Evolutionary conservation across 2,113 vertebrate genomes (phyloP), one percentile per base, ranked within the genome.

Genomic region (Irena cyanogastra): DNA sequence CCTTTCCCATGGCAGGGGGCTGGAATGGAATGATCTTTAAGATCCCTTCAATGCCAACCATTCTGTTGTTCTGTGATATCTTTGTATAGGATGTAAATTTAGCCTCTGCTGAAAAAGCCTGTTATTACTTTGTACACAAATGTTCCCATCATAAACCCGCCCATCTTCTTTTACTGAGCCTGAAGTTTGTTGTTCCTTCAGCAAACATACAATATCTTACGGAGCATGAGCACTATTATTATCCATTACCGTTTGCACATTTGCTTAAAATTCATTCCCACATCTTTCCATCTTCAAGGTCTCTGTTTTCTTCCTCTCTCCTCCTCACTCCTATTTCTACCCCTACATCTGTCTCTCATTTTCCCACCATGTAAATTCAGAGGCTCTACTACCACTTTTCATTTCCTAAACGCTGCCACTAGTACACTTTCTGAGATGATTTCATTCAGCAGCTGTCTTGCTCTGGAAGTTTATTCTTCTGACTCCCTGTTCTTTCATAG

Each of bases 331-430:
- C 12, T 87, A 2, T 71, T 90, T 57, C n/a, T 72, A 41, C 26
- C 41, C 16, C 54, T 70, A 27, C 19, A 52, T 80, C 30, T 88
- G 11, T 37, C 63, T 80, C 35, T 76, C 35, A 6, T 50, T 75
- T 92, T 60, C 47, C 50, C n/a, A 66, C 10, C 3, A 8, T 15
- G 35, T 41, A 27, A 45, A 9, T 61, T 86, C 39, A 45, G 41
- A 69, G 22, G 19, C 53, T 59, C 27, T 68, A 23, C 6, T 23
- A n/a, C 8, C 26, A 26, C 9, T 17, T 47, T 69, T 69, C 61
- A 28, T 69, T 47, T 31, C 26, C 10, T 13, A 19, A 14, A 66
- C 0, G 0, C 28, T 44, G 6, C 33, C 24, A 14, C 21, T 35
- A 59, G 12, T n/a, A 54, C 37, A 35, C 47, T 45, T 39, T 74